Percentiles rank a stretch among this genome's conserved stretches.
Conservation (phyloP, 2,797 vertebrate genomes). For the Phoebastria nigripes region DNA sequence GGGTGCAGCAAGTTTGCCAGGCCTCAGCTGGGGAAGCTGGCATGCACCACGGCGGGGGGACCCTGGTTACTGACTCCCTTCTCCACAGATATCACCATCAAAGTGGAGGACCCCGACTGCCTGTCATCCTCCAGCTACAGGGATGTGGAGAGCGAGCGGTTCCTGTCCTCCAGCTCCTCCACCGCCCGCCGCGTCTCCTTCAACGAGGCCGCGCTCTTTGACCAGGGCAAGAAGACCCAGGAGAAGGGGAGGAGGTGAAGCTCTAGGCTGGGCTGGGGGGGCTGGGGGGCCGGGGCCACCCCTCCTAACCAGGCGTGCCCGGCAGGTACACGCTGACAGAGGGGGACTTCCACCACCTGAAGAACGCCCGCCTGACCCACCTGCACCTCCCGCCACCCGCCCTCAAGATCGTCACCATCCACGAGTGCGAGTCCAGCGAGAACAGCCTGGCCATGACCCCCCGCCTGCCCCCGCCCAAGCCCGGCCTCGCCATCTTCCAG, state of each 20-base stretch:
- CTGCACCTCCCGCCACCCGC: slow-evolving; percentile 85
- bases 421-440: slow-evolving; percentile 91
- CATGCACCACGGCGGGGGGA: fast-evolving
- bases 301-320: not conserved
- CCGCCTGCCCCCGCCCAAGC: slow-evolving; percentile 77
- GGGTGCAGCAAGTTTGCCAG: not conserved
- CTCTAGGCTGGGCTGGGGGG: not conserved
- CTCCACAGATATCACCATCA: slow-evolving; percentile 86
- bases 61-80: not conserved
- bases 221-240: slow-evolving; percentile 88
- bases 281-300: fast-evolving
- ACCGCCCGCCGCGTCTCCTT: slow-evolving; percentile 93
- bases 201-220: slow-evolving; percentile 93
- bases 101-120: slow-evolving; percentile 89
- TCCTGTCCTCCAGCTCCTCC: slow-evolving; percentile 89
- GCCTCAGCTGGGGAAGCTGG: not conserved
- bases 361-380: slow-evolving; percentile 94
- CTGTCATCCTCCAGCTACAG: slow-evolving; percentile 83
- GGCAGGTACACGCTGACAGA: slow-evolving; percentile 94
- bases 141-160: slow-evolving; percentile 88
- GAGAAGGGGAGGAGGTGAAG: slow-evolving; percentile 94
- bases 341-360: slow-evolving; percentile 96
- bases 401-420: slow-evolving; percentile 94
- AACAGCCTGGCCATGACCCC: slow-evolving; percentile 85
- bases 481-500: slow-evolving; percentile 94